A percentile compares a stretch with the other conserved stretches of the same genome.
These are phyloP conservation scores for Callosobruchus maculatus DNA, from an alignment of 2,888 invertebrate species.

Conservation along the genomic window DNA sequence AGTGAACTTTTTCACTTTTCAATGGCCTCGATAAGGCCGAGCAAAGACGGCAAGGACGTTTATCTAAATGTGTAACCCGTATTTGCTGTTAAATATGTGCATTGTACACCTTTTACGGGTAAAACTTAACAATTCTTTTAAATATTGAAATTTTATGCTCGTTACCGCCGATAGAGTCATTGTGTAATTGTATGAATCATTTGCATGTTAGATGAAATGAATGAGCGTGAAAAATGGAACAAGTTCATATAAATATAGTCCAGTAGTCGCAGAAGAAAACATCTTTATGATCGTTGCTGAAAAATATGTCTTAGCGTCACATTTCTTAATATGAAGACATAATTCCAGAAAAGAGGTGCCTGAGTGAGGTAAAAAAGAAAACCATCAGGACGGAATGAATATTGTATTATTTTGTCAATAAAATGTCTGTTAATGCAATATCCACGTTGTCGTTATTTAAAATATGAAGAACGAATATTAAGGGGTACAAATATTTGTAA, in stretches of 20 bases:
- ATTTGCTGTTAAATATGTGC: background rate
- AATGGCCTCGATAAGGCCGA: background rate
- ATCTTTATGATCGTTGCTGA: background rate
- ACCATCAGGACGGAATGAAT: too few species aligned
- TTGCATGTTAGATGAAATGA: background rate
- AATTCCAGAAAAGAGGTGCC: too few species aligned
- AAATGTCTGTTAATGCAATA: too few species aligned
- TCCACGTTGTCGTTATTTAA: too few species aligned
- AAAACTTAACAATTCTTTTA: background rate
- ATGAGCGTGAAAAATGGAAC: background rate
- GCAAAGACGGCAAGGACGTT: background rate
- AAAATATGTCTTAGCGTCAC: too few species aligned
- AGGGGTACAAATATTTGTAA: too few species aligned
- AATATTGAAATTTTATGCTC: background rate
- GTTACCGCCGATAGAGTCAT: background rate
- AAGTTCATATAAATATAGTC: background rate
- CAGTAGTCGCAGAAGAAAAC: background rate
- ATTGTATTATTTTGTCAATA: too few species aligned
- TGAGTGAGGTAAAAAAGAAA: too few species aligned
- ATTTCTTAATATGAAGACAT: too few species aligned
- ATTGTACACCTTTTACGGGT: background rate
- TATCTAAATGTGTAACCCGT: background rate
- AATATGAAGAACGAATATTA: too few species aligned
- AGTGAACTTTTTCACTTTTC: background rate
- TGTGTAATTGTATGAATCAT: background rate